Evolutionary conservation across 2,797 vertebrate genomes (phyloP), one percentile per base, ranked within the genome.

Genomic region (Lithobates sylvaticus): DNA sequence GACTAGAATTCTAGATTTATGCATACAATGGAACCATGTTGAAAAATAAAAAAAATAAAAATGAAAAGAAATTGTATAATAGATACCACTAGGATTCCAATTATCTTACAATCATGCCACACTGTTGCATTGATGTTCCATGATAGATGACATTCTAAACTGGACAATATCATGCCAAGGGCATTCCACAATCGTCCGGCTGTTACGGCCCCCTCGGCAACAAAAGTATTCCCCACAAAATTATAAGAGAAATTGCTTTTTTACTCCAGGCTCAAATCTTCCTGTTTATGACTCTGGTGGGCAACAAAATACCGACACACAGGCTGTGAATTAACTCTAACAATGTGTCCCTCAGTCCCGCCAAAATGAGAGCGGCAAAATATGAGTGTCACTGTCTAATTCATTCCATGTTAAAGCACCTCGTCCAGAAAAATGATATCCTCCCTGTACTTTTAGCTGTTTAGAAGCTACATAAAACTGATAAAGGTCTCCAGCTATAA

Each of bases 401-500:
- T 79, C 70, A 81, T 81, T 34, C 61, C 71, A 21, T 10, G 36
- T 29, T 69, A 9, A 29, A 75, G 61, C 61, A 44, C 26, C 54
- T 27, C 15, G 21, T 67, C 36, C 47, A 74, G 68, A 15, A 64
- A 74, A 65, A 65, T 54, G 3, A 72, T 65, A 64, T 44, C 75
- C 76, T 85, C 69, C 39, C 34, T 73, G 50, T 72, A 29, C 34
- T 85, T 58, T 18, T 16, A 44, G 50, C 69, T 9, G 27, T 47
- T 74, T 78, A 23, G 42, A 47, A 47, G 68, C 76, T 64, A 8
- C 67, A 82, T 86, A 81, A 86, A 81, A 76, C 29, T 75, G 73
- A 81, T 86, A 23, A 67, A 81, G 0, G 74, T 23, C 13, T 75
- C 23, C 74, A 2, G 64, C 32, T 39, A 78, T 26, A 15, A 21